Base-by-base conservation (phyloP, 2,113 vertebrate genomes). In the Laticauda colubrina region DNA sequence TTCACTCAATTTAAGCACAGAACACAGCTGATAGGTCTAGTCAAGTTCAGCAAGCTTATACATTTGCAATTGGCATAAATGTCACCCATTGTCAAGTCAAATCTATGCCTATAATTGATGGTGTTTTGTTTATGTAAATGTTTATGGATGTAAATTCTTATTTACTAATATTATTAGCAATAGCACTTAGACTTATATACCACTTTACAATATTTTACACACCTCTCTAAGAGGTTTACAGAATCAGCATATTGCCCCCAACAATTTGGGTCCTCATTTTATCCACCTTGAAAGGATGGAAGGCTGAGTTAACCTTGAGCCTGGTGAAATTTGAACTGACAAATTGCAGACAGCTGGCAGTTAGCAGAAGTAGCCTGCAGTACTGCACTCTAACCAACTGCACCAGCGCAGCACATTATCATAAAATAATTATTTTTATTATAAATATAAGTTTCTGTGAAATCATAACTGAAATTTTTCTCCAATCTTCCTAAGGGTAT, bases 361-460 rank as follows among this genome's bases (percentile, higher is more conserved):
- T 18, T 4, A 55, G 55, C 55, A 55, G 15, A 55, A 55, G 18
- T 55, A 55, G 15, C 55, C 15, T 55, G 55, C 4, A 20, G 55
- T 55, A 55, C 18, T 55, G 55, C 15, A 55, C 4, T 20, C 55
- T 20, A 55, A 55, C 18, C 55, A 51, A 55, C 55, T 55, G 15
- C 0, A 1, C 18, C 1, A 20, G 15, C 15, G 1, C 4, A 18
- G 54, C 15, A 4, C 54, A 55, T 18, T 4, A 1, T 55, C 20
- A 55, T 9, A 43, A 81, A 81, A 43, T 3, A 43, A 18, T 81
- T 81, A 81, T 39, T 21, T 81, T 21, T 81, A 43, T 3, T 81
- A 81, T 81, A 14, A 81, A 20, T 39, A 39, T 81, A 81, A 7
- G 6, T 34, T 15, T 81, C 6, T 81, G 43, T 81, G 75, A 81